Conservation (phyloP, 2,888 invertebrate genomes). For the Peribatodes rhomboidaria region DNA sequence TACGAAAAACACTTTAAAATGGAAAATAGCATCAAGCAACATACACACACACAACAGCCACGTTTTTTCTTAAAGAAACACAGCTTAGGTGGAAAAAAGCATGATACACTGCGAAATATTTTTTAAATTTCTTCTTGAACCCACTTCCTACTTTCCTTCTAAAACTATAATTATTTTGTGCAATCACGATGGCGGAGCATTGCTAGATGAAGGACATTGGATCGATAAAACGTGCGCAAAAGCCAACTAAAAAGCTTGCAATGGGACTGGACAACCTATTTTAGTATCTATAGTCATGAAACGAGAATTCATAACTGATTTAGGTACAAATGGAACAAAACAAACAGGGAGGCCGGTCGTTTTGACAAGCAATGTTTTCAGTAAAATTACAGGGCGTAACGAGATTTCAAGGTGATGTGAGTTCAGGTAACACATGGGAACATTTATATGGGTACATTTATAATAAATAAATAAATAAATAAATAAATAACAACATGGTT, state of each 20-base stretch:
- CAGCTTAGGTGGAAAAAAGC: too few relatives aligned
- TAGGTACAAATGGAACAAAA: not conserved
- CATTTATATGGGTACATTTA: too few relatives aligned
- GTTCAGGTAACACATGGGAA: not conserved
- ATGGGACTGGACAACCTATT: not conserved
- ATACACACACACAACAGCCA: not conserved
- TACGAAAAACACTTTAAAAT: too few relatives aligned
- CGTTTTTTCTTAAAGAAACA: not conserved
- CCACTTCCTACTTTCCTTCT: not conserved
- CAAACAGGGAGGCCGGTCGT: not conserved
- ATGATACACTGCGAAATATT: too few relatives aligned
- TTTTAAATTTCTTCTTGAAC: too few relatives aligned
- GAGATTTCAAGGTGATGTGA: not conserved
- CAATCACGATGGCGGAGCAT: not conserved
- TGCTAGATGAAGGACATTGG: constrained; percentile 1
- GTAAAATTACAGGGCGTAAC: too few relatives aligned
- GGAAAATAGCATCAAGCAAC: not conserved
- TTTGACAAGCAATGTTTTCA: too few relatives aligned
- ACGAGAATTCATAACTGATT: not conserved
- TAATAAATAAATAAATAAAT: too few relatives aligned
- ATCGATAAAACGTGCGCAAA: constrained; percentile 1
- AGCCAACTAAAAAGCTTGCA: not conserved
- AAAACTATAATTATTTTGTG: not conserved
- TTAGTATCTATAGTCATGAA: not conserved
- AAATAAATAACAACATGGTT: too few relatives aligned